phyloP scores from a whole-genome alignment of 1,140 invertebrate species.

The Drosophila murphyi region DNA sequence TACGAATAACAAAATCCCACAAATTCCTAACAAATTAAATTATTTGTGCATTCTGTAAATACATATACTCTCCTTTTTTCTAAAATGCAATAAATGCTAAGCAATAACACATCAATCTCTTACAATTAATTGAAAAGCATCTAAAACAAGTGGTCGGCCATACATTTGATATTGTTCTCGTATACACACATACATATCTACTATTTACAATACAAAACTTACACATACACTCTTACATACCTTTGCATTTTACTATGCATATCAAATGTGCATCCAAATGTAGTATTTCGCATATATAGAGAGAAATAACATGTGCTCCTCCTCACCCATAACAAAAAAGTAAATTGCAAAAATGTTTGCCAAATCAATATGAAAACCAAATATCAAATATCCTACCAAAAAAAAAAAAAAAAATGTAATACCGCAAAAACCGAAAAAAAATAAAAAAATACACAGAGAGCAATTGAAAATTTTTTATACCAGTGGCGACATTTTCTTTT shows the following conservation, averaged over 20 bases:
- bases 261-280: slow-evolving; percentile 37
- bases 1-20: slow-evolving; percentile 23
- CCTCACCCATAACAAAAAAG: slow-evolving; percentile 35
- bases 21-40: slow-evolving; percentile 39
- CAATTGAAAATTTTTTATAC: slow-evolving; percentile 69
- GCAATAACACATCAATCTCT: slow-evolving; percentile 17
- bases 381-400: slow-evolving; percentile 18
- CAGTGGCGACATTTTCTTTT: slow-evolving; percentile 83
- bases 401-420: slow-evolving; percentile 34
- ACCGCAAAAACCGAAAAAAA: slow-evolving; percentile 16
- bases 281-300: slow-evolving; percentile 36
- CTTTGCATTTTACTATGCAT: slow-evolving; percentile 31
- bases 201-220: not conserved
- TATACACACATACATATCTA: slow-evolving; percentile 36
- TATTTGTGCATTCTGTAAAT: slow-evolving; percentile 62
- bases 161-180: slow-evolving; percentile 24
- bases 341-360: slow-evolving; percentile 29
- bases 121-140: slow-evolving; percentile 51
- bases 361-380: slow-evolving; percentile 29
- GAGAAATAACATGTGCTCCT: slow-evolving; percentile 56
- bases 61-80: slow-evolving; percentile 11
- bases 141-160: slow-evolving; percentile 51
- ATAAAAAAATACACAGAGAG: slow-evolving; percentile 50
- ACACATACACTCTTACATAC: not conserved
- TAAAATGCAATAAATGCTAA: slow-evolving; percentile 31